phyloP scores from a whole-genome alignment of 2,888 invertebrate genomes.

The Amblyjoppa proteus region DNA sequence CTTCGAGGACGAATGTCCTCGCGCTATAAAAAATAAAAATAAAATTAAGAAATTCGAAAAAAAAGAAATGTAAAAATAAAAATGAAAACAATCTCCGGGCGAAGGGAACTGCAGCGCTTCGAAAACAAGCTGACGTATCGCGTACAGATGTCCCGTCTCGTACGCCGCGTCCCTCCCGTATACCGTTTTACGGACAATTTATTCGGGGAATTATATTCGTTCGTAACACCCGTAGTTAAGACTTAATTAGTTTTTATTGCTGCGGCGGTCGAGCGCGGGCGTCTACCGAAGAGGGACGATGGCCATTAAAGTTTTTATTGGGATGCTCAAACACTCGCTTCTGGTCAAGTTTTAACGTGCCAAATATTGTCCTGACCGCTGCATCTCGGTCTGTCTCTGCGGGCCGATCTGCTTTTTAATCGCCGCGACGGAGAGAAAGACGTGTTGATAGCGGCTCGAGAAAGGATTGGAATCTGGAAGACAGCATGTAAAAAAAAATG shows the following conservation, averaged over 20 bases:
- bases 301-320: slow-evolving; percentile 62
- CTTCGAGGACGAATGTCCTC: not conserved
- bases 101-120: slow-evolving; percentile 9
- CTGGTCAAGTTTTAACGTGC: slow-evolving; percentile 66
- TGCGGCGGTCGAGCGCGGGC: slow-evolving; percentile 32
- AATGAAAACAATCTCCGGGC: slow-evolving; percentile 15
- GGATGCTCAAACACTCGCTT: slow-evolving; percentile 52
- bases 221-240: slow-evolving; percentile 64
- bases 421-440: not conserved
- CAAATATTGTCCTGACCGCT: slow-evolving; percentile 20
- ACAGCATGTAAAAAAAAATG: not conserved
- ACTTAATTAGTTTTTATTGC: slow-evolving; percentile 69
- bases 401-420: not conserved
- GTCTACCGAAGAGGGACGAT: slow-evolving; percentile 34
- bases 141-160: not conserved
- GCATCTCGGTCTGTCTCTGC: not conserved
- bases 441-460: not conserved
- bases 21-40: not conserved
- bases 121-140: slow-evolving; percentile 41
- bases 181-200: slow-evolving; percentile 35
- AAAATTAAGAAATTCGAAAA: not conserved
- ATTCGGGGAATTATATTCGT: slow-evolving; percentile 64
- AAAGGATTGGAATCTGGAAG: not conserved
- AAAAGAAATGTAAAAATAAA: not conserved
- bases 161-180: slow-evolving; percentile 1